phyloP scores from a whole-genome alignment of 2,797 vertebrate species.

The Momotus momota region DNA sequence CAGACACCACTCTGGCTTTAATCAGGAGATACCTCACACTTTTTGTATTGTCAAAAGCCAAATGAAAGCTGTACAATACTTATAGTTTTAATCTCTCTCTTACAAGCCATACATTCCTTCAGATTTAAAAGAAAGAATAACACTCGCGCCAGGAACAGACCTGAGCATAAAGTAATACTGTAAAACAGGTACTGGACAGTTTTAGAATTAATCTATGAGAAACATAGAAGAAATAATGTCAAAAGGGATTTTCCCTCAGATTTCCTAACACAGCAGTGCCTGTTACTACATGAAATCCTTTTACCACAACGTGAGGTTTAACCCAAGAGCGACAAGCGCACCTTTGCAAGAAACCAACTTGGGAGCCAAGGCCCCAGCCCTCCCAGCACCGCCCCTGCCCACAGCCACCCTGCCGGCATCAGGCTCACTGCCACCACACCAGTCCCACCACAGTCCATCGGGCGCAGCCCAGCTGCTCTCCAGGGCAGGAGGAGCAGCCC shows the following conservation, averaged over 20 bases:
- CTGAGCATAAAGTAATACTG: neutral
- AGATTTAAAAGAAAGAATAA: neutral
- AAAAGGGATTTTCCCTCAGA: neutral
- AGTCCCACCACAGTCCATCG: fast-evolving
- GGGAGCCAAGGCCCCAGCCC: fast-evolving
- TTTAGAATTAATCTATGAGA: neutral
- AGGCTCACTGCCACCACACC: fast-evolving
- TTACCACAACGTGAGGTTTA: neutral
- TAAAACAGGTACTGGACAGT: neutral
- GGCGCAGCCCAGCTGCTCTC: neutral
- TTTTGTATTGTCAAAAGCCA: neutral
- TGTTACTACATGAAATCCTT: neutral
- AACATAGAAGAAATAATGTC: neutral
- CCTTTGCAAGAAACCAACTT: neutral
- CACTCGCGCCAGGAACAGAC: fast-evolving
- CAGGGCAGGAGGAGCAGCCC: fast-evolving
- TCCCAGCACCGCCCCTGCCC: neutral
- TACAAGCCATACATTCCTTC: neutral
- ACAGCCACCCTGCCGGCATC: fast-evolving
- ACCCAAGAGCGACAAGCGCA: neutral
- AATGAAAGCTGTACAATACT: neutral
- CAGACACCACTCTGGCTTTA: neutral
- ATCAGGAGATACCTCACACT: neutral
- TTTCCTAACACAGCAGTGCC: neutral
- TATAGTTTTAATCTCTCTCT: neutral